phyloP scores from a whole-genome alignment of 2,113 vertebrate genomes.

The Cervus canadensis region DNA sequence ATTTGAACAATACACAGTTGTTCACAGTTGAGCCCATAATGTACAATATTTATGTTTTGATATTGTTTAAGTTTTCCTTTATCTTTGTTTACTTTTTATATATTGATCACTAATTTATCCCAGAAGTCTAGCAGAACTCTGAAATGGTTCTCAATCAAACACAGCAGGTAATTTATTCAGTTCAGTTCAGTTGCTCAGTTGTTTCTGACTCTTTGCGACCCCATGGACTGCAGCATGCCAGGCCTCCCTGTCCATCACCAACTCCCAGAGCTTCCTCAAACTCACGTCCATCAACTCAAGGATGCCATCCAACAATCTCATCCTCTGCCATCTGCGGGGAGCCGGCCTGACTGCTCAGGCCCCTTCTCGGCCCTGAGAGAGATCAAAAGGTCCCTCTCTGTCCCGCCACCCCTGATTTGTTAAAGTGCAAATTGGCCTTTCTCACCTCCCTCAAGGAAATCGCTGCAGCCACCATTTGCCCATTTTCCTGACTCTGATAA shows the following conservation, averaged over 20 bases:
- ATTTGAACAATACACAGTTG: neutral
- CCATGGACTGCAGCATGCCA: neutral
- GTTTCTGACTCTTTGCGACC: fast-evolving
- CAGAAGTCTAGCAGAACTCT: neutral
- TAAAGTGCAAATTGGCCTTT: too few relatives aligned
- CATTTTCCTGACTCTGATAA: too few relatives aligned
- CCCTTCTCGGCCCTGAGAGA: too few relatives aligned
- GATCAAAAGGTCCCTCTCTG: too few relatives aligned
- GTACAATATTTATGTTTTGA: neutral
- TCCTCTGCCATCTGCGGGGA: neutral
- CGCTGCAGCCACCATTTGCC: too few relatives aligned
- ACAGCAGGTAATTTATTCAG: neutral
- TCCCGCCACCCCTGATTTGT: too few relatives aligned
- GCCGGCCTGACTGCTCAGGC: too few relatives aligned
- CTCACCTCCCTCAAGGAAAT: too few relatives aligned
- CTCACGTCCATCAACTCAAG: neutral
- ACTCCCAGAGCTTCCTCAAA: neutral
- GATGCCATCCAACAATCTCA: neutral
- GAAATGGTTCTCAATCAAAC: neutral
- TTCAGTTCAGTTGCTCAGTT: neutral
- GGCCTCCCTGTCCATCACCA: neutral
- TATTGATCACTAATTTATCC: neutral
- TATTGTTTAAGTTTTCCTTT: neutral
- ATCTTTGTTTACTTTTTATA: neutral
- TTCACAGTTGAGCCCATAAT: neutral